Conservation (phyloP, 2,113 vertebrate genomes). For the Tapirus terrestris region DNA sequence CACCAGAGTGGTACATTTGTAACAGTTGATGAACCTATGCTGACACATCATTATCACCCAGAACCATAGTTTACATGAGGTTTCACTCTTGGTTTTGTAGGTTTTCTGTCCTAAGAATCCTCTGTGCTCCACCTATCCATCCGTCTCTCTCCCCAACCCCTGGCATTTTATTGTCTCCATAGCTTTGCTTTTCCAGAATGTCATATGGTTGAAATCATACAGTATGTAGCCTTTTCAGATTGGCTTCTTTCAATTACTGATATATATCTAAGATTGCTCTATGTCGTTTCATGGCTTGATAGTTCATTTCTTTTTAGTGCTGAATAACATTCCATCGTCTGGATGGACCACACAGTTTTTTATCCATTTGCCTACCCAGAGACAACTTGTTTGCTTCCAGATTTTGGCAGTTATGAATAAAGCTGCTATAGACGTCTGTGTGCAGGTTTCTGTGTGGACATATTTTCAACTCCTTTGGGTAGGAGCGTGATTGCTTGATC, state of each 20-base stretch:
- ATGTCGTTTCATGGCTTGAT: background rate
- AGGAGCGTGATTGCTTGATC: background rate
- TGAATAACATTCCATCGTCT: background rate
- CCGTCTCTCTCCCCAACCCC: background rate
- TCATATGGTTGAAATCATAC: background rate
- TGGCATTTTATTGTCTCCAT: background rate
- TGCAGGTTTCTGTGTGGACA: background rate
- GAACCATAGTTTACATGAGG: background rate
- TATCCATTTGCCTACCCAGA: background rate
- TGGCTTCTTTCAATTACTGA: background rate
- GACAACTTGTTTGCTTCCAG: background rate
- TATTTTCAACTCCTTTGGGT: background rate
- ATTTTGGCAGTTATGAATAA: background rate
- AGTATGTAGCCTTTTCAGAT: background rate
- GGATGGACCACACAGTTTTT: background rate
- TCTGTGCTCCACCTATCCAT: background rate
- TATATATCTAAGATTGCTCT: background rate
- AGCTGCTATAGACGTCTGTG: background rate
- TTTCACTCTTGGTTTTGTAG: background rate
- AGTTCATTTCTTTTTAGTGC: background rate
- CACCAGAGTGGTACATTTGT: background rate
- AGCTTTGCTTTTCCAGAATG: background rate
- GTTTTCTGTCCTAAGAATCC: background rate
- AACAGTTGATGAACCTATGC: too few relatives aligned
- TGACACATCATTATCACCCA: background rate